Percentiles rank a stretch among this genome's conserved stretches.
phyloP scores from a whole-genome alignment of 2,888 invertebrate species.

The Crepidodera aurea region DNA sequence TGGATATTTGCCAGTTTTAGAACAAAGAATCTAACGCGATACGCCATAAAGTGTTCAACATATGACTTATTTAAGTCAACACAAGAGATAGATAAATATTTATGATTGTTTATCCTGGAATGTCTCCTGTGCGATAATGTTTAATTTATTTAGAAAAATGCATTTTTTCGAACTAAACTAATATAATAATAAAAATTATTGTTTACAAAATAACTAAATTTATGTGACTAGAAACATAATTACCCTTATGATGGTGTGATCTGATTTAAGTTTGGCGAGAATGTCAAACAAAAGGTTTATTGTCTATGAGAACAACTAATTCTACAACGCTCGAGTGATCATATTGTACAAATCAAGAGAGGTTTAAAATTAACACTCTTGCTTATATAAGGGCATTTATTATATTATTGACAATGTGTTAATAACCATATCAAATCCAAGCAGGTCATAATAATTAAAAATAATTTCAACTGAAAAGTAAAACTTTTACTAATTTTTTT shows the following conservation, averaged over 20 bases:
- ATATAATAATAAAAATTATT: no score
- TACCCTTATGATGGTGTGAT: neutral
- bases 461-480: no score
- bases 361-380: constrained; percentile 3
- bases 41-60: constrained; percentile 35
- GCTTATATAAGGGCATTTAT: constrained; percentile 7
- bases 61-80: constrained; percentile 35
- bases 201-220: constrained; percentile 1
- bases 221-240: neutral
- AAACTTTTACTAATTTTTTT: no score
- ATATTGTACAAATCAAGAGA: constrained; percentile 17
- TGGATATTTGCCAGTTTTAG: constrained; percentile 35
- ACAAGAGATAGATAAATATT: constrained; percentile 32
- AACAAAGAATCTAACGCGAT: constrained; percentile 35
- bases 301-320: constrained; percentile 14
- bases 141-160: constrained; percentile 19
- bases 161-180: no score
- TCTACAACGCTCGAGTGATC: constrained; percentile 12
- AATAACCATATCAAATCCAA: no score
- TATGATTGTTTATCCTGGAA: constrained; percentile 24
- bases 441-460: no score
- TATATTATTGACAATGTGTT: no score
- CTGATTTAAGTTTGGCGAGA: neutral
- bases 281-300: constrained; percentile 4
- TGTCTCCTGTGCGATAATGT: constrained; percentile 21